Evolutionary conservation across 2,888 invertebrate genomes (phyloP), one percentile per base, ranked within the genome.

Genomic region (Acronicta psi): DNA sequence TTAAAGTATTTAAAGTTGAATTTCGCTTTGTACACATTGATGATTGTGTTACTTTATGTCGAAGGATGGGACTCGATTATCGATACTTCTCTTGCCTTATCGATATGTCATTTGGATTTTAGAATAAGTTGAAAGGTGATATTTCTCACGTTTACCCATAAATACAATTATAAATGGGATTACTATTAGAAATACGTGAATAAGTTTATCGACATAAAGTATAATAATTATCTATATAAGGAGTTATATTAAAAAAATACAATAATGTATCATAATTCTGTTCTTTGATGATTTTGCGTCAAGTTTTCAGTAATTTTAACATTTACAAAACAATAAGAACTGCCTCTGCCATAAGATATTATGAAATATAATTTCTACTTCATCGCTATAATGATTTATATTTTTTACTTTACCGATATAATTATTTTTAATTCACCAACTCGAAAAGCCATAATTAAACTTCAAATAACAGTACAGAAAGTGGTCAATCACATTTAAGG

Each of bases 1-100:
- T 67, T 47, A 58, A 69, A 43, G 47, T 63, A 60, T 57, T 68
- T 75, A 64, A 44, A 59, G 53, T 54, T 50, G 20, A 55, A 61
- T 68, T 59, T 71, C 50, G 55, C 63, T 66, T 16, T 77, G 46
- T 67, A 51, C 49, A 57, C 52, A 16, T 49, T 44, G 31, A 29
- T 23, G 34, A 42, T 42, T 20, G 40, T 45, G 29, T 42, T 14
- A 14, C 23, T 49, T 25, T 56, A 18, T 41, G 17, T 45, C 59
- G 37, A 45, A 37, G 17, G 36, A 9, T 54, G 13, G 34, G 34
- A n/a, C n/a, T 34, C 8, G n/a, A 34, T 34, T 34, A 34, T 34
- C 34, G 34, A 34, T n/a, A n/a, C 4, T 34, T 34, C 6, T 34
- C n/a, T n/a, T 34, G n/a, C 4, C 2, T 34, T 34, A n/a, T 34